Conservation (phyloP, 2,797 vertebrate species). For the Helicolenus hilgendorfi region DNA sequence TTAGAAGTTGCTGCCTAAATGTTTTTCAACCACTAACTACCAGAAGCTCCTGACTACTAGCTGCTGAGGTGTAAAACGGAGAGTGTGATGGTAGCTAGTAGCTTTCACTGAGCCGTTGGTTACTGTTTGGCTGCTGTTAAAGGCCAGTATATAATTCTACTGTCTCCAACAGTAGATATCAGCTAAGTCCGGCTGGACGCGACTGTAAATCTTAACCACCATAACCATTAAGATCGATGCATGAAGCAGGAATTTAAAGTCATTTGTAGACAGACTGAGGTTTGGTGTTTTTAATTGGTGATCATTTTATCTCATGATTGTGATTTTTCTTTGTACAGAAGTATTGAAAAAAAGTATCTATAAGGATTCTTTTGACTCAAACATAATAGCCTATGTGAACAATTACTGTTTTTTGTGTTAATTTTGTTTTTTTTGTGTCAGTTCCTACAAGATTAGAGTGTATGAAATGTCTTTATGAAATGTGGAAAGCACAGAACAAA, state of each 20-base stretch:
- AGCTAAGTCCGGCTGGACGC: not conserved
- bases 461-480: slow-evolving; percentile 18
- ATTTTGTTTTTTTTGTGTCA: no score
- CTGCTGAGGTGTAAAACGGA: not conserved
- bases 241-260: slow-evolving; percentile 28
- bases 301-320: slow-evolving; percentile 19
- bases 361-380: slow-evolving; percentile 11
- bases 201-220: not conserved
- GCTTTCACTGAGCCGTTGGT: not conserved
- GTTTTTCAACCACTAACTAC: not conserved
- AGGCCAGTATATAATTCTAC: not conserved
- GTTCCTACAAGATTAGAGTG: not conserved
- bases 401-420: not conserved
- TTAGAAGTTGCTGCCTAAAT: slow-evolving; percentile 11
- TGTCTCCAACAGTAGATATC: not conserved
- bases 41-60: not conserved
- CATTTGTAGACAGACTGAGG: slow-evolving; percentile 1
- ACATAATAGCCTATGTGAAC: slow-evolving; percentile 13
- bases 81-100: not conserved
- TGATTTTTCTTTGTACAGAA: slow-evolving; percentile 28
- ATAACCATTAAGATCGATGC: slow-evolving; percentile 22
- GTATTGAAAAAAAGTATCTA: not conserved
- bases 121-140: not conserved
- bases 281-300: slow-evolving; percentile 27
- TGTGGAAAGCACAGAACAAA: slow-evolving; percentile 1